Evolutionary conservation across 2,113 vertebrate species (phyloP).

Genomic region (Apodemus speciosus): DNA sequence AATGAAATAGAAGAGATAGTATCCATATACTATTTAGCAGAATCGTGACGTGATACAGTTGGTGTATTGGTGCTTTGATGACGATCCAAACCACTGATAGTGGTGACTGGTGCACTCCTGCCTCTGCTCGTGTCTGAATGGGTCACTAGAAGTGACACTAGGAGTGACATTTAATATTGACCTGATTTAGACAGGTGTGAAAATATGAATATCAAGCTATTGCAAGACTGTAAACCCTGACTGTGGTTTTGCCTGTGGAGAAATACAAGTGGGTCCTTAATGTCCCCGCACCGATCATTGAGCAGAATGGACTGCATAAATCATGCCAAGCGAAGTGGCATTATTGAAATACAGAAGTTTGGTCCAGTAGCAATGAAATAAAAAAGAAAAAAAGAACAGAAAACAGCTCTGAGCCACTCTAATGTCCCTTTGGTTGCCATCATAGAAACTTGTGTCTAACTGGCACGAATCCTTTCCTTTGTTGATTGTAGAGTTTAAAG

Average conservation of each 20-base stretch:
- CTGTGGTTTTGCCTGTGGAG: background rate
- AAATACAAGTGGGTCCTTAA: background rate
- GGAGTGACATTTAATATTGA: slow-evolving; percentile 2
- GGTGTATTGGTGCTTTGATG: slow-evolving; percentile 24
- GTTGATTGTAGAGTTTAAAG: background rate
- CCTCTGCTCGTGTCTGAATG: background rate
- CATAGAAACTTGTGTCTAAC: slow-evolving; percentile 33
- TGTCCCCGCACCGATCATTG: background rate
- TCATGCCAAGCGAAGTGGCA: background rate
- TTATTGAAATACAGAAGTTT: slow-evolving; percentile 5
- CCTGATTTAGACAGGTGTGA: background rate
- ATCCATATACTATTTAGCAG: background rate
- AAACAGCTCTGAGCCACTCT: background rate
- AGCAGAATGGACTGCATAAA: background rate
- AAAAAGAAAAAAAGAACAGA: background rate
- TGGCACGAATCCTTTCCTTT: background rate
- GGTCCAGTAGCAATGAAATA: background rate
- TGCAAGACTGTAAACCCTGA: background rate
- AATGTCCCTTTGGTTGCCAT: background rate
- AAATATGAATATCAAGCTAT: slow-evolving; percentile 13
- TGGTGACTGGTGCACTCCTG: background rate
- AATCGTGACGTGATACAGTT: background rate
- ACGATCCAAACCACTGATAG: background rate
- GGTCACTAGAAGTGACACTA: background rate
- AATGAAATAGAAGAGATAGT: background rate